A percentile compares a stretch with the other conserved stretches of the same genome.
Evolutionary conservation across 2,888 invertebrate genomes (phyloP).

Genomic region (Flexamia atlantica): DNA sequence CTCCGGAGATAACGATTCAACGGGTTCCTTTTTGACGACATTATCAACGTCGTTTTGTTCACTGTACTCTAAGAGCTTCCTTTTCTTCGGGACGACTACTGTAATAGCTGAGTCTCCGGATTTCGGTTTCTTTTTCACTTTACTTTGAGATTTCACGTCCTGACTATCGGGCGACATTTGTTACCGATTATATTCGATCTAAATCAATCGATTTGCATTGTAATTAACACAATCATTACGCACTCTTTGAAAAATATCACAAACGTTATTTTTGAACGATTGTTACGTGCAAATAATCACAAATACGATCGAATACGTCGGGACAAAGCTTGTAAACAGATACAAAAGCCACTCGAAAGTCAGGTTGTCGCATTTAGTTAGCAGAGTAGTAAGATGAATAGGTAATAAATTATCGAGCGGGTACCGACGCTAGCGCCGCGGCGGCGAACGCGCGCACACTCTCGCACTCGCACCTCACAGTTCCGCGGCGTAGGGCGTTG

Average conservation of each 20-base stretch:
- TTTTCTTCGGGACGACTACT: conserved; percentile 32
- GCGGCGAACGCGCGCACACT: conserved; percentile 45
- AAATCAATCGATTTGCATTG: background rate
- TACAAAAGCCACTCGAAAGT: conserved; percentile 2
- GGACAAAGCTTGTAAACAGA: background rate
- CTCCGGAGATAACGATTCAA: background rate
- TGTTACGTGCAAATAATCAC: background rate
- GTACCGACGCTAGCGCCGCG: conserved; percentile 47
- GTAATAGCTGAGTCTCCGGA: background rate
- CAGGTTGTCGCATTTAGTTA: conserved; percentile 25
- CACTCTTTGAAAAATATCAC: background rate
- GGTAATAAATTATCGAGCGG: conserved; percentile 61
- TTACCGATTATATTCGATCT: background rate
- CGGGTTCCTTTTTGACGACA: conserved; percentile 21
- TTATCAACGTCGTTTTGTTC: conserved; percentile 9
- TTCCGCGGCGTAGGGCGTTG: conserved; percentile 12
- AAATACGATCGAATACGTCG: background rate
- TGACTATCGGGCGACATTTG: conserved; percentile 47
- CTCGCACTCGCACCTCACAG: conserved; percentile 33
- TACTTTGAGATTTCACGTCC: conserved; percentile 33
- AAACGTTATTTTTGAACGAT: background rate
- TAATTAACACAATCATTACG: background rate
- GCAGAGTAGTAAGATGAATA: conserved; percentile 42
- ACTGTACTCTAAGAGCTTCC: conserved; percentile 32
- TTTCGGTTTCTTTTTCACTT: conserved; percentile 38